Conservation (phyloP, 2,797 vertebrate species). For the Falco peregrinus region DNA sequence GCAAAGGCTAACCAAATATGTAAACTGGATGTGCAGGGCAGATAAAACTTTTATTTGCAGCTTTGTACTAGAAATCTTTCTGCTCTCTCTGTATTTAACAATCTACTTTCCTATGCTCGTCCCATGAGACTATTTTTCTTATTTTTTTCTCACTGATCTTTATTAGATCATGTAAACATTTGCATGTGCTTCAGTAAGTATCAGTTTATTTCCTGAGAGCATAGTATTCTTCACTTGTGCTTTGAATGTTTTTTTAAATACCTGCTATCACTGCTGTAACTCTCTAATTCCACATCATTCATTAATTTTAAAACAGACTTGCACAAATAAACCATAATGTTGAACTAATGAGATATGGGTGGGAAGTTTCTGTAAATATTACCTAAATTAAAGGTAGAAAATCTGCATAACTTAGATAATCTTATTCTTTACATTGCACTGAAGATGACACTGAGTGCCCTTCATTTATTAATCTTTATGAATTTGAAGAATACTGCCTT, state of each 20-base stretch:
- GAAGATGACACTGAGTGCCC: slow-evolving; percentile 40
- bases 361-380: slow-evolving; percentile 57
- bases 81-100: neutral
- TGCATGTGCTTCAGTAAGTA: neutral
- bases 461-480: slow-evolving; percentile 22
- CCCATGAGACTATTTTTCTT: neutral
- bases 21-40: neutral
- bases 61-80: neutral
- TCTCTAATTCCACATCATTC: slow-evolving; percentile 16
- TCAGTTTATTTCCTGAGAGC: neutral
- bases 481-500: slow-evolving; percentile 14
- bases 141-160: neutral
- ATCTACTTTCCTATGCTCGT: neutral
- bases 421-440: slow-evolving; percentile 11
- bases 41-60: neutral
- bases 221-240: neutral
- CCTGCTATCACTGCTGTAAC: neutral
- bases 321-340: slow-evolving; percentile 47
- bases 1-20: neutral
- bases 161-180: neutral
- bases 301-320: slow-evolving; percentile 45
- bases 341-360: slow-evolving; percentile 50
- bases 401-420: slow-evolving; percentile 31
- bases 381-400: slow-evolving; percentile 41
- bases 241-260: slow-evolving; percentile 42